Percentiles rank a stretch among this genome's conserved stretches.
Evolutionary conservation across 2,888 invertebrate genomes (phyloP).

Genomic region (Orthonychiurus folsomi): DNA sequence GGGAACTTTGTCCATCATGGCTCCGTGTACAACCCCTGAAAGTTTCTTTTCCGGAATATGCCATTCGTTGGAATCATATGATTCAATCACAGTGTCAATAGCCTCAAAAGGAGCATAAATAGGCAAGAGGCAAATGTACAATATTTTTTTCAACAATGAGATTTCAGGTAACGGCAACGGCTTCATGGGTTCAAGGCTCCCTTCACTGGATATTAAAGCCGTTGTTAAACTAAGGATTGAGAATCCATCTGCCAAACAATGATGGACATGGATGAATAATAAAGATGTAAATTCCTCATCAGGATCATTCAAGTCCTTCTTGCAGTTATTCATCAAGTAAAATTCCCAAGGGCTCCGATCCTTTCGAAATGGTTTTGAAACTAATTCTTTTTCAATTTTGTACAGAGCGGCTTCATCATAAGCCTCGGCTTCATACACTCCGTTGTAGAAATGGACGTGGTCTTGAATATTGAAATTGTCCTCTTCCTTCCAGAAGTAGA

Average conservation of each 20-base stretch:
- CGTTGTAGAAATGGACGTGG: constrained; percentile 13
- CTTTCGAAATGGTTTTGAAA: constrained; percentile 2
- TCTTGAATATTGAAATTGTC: constrained; percentile 9
- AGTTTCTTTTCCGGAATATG: constrained; percentile 16
- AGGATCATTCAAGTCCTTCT: not conserved
- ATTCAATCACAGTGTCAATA: not conserved
- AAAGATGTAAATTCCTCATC: not conserved
- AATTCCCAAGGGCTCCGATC: constrained; percentile 12
- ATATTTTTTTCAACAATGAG: not conserved
- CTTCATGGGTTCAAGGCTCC: not conserved
- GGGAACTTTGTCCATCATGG: constrained; percentile 10
- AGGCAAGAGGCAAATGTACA: not conserved
- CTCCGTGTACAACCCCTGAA: constrained; percentile 11
- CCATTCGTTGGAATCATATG: constrained; percentile 22
- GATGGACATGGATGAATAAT: not conserved
- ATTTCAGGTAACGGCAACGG: not conserved
- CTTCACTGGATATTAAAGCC: constrained; percentile 2
- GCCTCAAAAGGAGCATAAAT: constrained; percentile 5
- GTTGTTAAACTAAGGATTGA: constrained; percentile 3
- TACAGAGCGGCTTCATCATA: constrained; percentile 1
- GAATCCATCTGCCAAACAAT: constrained; percentile 12
- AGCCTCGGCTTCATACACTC: not conserved
- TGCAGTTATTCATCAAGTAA: not conserved
- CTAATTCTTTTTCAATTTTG: constrained; percentile 2
- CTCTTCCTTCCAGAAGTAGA: constrained; percentile 20